Evolutionary conservation across 1,140 invertebrate genomes (phyloP).

Genomic region (Arion vulgaris): DNA sequence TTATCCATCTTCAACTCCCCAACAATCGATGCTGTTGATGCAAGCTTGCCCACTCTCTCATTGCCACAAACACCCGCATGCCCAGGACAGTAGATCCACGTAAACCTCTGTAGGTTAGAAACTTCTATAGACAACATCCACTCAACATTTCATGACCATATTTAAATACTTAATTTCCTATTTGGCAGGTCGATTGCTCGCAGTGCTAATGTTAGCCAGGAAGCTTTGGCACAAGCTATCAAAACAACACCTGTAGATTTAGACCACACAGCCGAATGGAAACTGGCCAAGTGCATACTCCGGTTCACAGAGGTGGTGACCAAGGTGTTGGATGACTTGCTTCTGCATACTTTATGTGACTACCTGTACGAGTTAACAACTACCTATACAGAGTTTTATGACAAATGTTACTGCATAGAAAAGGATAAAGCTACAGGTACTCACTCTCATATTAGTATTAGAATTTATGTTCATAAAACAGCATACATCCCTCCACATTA

Average conservation of each 20-base stretch:
- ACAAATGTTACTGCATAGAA: constrained; percentile 97
- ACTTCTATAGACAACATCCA: no score
- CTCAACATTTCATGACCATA: no score
- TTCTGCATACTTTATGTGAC: constrained; percentile 92
- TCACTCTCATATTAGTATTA: no score
- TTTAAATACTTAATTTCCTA: no score
- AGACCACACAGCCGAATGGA: constrained; percentile 94
- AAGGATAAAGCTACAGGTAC: constrained; percentile 76
- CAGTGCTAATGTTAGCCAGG: constrained; percentile 75
- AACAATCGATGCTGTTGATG: no score
- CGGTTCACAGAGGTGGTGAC: constrained; percentile 91
- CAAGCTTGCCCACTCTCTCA: no score
- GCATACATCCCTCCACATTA: no score
- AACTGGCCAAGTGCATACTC: constrained; percentile 86
- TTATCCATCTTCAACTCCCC: no score
- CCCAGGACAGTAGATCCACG: no score
- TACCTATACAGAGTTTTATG: constrained; percentile 97
- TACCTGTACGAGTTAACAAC: constrained; percentile 95
- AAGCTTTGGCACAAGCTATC: constrained; percentile 75
- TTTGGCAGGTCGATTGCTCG: constrained; percentile 65
- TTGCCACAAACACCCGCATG: no score
- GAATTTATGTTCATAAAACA: no score
- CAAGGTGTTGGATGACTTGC: constrained; percentile 88
- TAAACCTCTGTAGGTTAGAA: no score
- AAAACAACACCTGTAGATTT: constrained; percentile 79